These are phyloP conservation scores for Diaperis boleti DNA, from an alignment of 2,888 invertebrate species.

Conservation along the genomic window DNA sequence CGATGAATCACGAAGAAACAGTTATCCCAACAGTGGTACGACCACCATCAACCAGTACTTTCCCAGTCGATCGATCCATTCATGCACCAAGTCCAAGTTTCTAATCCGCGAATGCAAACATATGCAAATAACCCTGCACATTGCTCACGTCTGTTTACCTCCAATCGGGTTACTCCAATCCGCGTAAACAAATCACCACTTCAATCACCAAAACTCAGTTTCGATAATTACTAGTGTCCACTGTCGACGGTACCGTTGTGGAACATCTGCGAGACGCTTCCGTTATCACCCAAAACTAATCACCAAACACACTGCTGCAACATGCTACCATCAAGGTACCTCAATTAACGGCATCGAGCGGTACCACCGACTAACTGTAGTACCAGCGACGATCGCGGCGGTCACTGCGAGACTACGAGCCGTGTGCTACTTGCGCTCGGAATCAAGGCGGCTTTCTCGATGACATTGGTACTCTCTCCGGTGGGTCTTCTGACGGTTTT, in stretches of 20 bases:
- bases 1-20: too few relatives aligned
- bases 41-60: too few relatives aligned
- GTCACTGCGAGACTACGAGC: slow-evolving; percentile 41
- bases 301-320: slow-evolving; percentile 21
- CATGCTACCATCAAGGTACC: neutral
- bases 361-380: slow-evolving; percentile 39
- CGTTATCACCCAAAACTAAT: slow-evolving; percentile 34
- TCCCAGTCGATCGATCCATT: too few relatives aligned
- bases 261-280: slow-evolving; percentile 29
- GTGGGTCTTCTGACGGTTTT: neutral
- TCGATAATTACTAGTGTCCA: slow-evolving; percentile 28
- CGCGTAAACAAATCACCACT: neutral
- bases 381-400: slow-evolving; percentile 41
- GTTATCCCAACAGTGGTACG: too few relatives aligned
- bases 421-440: slow-evolving; percentile 58
- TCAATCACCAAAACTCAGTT: neutral
- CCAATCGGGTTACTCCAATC: too few relatives aligned
- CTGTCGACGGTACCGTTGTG: slow-evolving; percentile 15
- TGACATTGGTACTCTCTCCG: slow-evolving; percentile 51
- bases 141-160: too few relatives aligned
- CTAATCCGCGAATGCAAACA: too few relatives aligned
- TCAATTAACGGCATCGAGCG: slow-evolving; percentile 42
- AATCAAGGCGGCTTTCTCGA: slow-evolving; percentile 57
- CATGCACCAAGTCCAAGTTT: too few relatives aligned
- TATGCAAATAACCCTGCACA: too few relatives aligned